Evolutionary conservation across 2,888 invertebrate species (phyloP).

Genomic region (Ochlodes sylvanus): DNA sequence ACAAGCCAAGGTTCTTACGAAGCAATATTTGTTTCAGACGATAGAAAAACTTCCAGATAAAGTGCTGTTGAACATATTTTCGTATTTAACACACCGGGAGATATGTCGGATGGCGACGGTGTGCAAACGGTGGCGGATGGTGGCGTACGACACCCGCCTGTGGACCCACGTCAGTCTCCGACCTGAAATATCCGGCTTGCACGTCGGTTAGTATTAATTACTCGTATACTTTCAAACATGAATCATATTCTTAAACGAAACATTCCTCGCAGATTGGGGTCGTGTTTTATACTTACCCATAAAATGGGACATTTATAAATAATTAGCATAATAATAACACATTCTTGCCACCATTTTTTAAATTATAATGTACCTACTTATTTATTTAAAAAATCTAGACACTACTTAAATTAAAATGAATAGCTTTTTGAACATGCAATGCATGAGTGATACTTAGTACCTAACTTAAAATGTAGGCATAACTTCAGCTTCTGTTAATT

Average conservation of each 20-base stretch:
- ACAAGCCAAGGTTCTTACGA: conserved; percentile 19
- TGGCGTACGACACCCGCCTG: conserved; percentile 97
- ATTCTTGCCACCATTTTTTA: too few species aligned
- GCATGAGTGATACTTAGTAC: too few species aligned
- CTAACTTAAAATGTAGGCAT: too few species aligned
- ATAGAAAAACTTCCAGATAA: conserved; percentile 99
- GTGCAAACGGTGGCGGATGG: conserved; percentile 97
- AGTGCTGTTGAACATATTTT: conserved; percentile 96
- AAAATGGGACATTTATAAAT: neutral
- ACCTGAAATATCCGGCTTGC: conserved; percentile 97
- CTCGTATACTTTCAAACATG: neutral
- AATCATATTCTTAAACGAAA: conserved; percentile 12
- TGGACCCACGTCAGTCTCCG: conserved; percentile 98
- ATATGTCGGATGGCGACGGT: conserved; percentile 97
- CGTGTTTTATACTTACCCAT: neutral
- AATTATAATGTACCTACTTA: too few species aligned
- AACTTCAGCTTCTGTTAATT: too few species aligned
- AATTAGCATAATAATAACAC: neutral
- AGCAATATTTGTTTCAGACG: conserved; percentile 87
- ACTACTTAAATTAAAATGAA: too few species aligned
- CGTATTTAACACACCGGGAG: conserved; percentile 96
- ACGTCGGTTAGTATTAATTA: conserved; percentile 85
- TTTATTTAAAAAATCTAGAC: too few species aligned
- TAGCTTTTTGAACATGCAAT: neutral
- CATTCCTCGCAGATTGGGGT: neutral